Conservation (phyloP, 1,140 invertebrate species). For the Brachionus asplanchnoidis region DNA sequence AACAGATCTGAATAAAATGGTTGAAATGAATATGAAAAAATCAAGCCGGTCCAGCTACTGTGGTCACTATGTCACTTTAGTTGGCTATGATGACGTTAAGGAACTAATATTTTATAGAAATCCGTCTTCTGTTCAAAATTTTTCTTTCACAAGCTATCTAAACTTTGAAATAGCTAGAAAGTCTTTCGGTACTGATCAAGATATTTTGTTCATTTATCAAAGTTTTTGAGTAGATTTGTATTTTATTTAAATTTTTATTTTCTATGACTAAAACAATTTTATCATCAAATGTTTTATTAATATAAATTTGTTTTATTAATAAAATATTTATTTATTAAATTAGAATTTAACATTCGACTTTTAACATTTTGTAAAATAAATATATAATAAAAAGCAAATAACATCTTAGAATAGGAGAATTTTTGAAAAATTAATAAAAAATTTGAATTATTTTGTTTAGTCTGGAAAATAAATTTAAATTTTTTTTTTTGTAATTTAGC, state of each 20-base stretch:
- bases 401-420: no score
- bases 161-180: conserved; percentile 40
- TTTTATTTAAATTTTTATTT: not conserved
- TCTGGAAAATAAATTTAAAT: no score
- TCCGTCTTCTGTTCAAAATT: not conserved
- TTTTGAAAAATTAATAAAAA: no score
- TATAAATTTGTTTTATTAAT: no score
- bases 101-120: conserved; percentile 11
- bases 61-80: conserved; percentile 19
- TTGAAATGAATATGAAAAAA: not conserved
- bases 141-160: conserved; percentile 14
- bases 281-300: no score
- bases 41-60: not conserved
- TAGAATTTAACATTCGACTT: no score
- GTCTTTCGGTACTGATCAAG: conserved; percentile 39
- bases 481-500: no score
- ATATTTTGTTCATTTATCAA: conserved; percentile 33
- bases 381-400: no score
- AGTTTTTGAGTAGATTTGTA: not conserved
- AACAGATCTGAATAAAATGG: not conserved
- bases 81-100: conserved; percentile 30
- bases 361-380: no score
- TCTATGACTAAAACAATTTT: not conserved
- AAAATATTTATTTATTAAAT: no score
- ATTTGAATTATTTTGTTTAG: no score